Evolutionary conservation across 2,113 vertebrate genomes (phyloP), one percentile per base, ranked within the genome.

Genomic region (Alouatta palliata): DNA sequence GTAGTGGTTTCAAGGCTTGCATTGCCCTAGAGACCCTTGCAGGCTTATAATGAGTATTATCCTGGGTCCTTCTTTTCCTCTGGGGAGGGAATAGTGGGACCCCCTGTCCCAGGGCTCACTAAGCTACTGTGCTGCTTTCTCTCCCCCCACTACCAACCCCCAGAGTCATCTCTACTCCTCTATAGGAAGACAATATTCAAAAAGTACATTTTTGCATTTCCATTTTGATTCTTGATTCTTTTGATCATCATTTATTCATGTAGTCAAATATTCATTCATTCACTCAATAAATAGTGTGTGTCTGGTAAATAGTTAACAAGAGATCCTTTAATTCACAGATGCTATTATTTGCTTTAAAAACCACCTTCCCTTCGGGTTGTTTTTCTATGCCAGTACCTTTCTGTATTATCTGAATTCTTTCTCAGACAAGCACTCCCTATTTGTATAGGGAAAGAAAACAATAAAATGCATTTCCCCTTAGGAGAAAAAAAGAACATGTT

Each of bases 131-230:
- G 2, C 10, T 20, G 4, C 1, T 13, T 10, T 12, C 10, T 0
- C 25, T 13, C 27, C 6, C 0, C 25, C 8, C 2, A 0, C 21
- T 6, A 3, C 0, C 16, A 17, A 5, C 6, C 1, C 43, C 27
- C 0, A 0, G 17, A 2, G 19, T 37, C 21, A 12, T 49, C 40
- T 30, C 7, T 35, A 14, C 6, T 82, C 20, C 19, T 45, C 30
- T 52, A 2, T n/a, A 37, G 64, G 40, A 43, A 94, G 52, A 64
- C 32, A n/a, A 10, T 54, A n/a, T 35, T 92, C 27, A 58, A 5
- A 43, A 45, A 21, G 23, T 27, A 43, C 23, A n/a, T 89, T 43
- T 47, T 89, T 54, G 27, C 23, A 20, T 43, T 89, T n/a, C 35
- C 43, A 12, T 23, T 90, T n/a, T 52, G 45, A 37, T 20, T 61